These are phyloP conservation scores for Cyphomyrus plagiostoma DNA, from an alignment of 2,113 vertebrate species.

Conservation along the genomic window DNA sequence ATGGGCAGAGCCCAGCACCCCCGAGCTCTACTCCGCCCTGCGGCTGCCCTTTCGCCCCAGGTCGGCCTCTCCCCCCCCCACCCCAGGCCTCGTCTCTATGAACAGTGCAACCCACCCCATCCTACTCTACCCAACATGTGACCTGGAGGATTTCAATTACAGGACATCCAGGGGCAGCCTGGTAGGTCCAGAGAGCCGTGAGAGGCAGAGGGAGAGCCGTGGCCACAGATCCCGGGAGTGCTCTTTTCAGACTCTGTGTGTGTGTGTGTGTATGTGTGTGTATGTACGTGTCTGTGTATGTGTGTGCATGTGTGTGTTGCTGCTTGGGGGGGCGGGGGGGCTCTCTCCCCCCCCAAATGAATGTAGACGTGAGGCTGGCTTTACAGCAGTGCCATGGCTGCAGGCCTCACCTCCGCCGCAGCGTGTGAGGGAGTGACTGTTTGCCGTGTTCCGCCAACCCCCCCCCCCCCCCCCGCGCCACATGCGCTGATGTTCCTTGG, in stretches of 20 bases:
- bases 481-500: not conserved
- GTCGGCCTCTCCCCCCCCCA: constrained; percentile 33
- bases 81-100: not conserved
- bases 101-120: not conserved
- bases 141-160: not conserved
- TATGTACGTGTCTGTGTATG: no score
- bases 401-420: no score
- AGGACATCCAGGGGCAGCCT: constrained; percentile 30
- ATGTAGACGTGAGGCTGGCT: not conserved
- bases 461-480: no score
- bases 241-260: constrained; percentile 37
- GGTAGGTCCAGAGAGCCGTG: constrained; percentile 24
- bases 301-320: no score
- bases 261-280: not conserved
- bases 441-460: no score
- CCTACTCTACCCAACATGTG: not conserved
- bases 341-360: not conserved
- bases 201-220: not conserved
- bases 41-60: constrained; percentile 42
- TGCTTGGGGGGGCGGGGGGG: not conserved
- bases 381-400: not conserved
- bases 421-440: not conserved
- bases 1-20: constrained; percentile 42
- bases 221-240: constrained; percentile 32
- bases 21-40: constrained; percentile 56